Percentiles rank a stretch among this genome's conserved stretches.
Conservation (phyloP, 1,140 invertebrate species). For the Lasaia peninsularis region DNA sequence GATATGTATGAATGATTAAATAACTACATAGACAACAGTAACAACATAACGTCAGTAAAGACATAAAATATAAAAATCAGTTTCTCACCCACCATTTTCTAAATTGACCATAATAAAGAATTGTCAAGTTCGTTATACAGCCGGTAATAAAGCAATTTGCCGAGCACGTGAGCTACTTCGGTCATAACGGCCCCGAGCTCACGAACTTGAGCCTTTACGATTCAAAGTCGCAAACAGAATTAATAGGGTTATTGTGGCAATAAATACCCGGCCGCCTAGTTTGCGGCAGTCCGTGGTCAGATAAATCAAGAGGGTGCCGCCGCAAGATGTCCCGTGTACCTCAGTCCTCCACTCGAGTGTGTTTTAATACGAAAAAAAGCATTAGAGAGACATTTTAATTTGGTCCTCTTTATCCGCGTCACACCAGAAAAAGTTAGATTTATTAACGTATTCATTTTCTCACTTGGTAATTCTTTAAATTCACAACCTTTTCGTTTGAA, state of each 20-base stretch:
- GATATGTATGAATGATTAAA: too few species aligned
- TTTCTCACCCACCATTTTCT: neutral
- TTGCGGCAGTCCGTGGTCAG: slow-evolving; percentile 57
- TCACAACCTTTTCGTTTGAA: too few species aligned
- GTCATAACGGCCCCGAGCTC: slow-evolving; percentile 30
- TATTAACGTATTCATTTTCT: too few species aligned
- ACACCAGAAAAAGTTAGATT: too few species aligned
- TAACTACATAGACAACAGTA: too few species aligned
- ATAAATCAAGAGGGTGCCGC: slow-evolving; percentile 63
- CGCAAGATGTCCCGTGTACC: slow-evolving; percentile 57
- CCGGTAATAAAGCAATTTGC: slow-evolving; percentile 38
- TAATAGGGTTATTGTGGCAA: slow-evolving; percentile 73
- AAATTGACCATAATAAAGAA: neutral
- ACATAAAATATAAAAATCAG: neutral
- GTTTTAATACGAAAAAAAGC: slow-evolving; percentile 3
- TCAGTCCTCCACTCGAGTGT: neutral
- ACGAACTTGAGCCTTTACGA: slow-evolving; percentile 21
- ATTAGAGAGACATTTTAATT: neutral
- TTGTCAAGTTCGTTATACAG: slow-evolving; percentile 25
- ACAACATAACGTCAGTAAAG: neutral
- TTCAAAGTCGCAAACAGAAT: slow-evolving; percentile 60
- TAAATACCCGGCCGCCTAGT: slow-evolving; percentile 69
- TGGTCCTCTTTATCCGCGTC: too few species aligned
- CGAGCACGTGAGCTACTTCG: slow-evolving; percentile 33
- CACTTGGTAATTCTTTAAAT: too few species aligned